Conservation (phyloP, 1,140 invertebrate genomes). For the Portunus trituberculatus region DNA sequence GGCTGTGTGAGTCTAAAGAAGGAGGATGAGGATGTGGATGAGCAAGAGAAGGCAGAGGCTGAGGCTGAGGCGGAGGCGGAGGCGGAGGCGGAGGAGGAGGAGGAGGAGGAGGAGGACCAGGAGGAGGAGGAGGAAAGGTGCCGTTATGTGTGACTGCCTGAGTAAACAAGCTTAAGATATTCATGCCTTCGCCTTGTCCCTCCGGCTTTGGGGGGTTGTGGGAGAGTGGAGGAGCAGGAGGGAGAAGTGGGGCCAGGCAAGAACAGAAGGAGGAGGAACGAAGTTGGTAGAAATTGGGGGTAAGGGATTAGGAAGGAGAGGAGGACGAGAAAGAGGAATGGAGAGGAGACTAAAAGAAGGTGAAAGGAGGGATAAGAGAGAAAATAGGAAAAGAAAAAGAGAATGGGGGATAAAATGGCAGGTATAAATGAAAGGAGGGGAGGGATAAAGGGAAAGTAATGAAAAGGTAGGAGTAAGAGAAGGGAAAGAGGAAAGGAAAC, state of each 20-base stretch:
- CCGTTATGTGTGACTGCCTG: conserved; percentile 23
- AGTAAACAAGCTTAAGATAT: conserved; percentile 23
- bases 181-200: neutral
- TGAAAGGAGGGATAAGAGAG: neutral
- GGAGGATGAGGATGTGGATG: neutral
- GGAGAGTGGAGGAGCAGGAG: neutral
- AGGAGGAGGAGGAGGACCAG: neutral
- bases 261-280: neutral
- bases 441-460: neutral
- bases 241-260: neutral
- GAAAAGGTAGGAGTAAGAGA: neutral
- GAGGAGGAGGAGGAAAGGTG: neutral
- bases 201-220: neutral
- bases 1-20: neutral
- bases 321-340: neutral
- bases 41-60: neutral
- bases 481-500: neutral
- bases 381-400: neutral
- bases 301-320: neutral
- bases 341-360: neutral
- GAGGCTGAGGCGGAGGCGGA: neutral
- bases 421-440: neutral
- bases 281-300: neutral
- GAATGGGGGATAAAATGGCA: neutral
- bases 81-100: neutral